Evolutionary conservation across 1,140 invertebrate species (phyloP).

Genomic region (Bombus terrestris): DNA sequence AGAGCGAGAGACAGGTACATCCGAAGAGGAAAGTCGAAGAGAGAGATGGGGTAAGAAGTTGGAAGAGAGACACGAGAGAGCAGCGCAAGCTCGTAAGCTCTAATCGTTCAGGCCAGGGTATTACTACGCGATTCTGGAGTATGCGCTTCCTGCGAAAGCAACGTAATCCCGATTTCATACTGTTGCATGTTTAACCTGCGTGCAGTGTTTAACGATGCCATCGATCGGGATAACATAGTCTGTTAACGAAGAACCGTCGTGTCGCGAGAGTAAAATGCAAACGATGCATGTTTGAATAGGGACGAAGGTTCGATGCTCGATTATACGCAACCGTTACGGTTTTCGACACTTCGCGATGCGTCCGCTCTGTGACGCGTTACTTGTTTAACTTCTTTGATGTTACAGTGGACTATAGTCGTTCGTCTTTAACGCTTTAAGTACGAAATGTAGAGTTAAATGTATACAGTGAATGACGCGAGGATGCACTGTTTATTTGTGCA

Average conservation of each 20-base stretch:
- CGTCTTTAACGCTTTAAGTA: no score
- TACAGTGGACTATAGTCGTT: no score
- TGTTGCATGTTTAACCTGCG: conserved; percentile 50
- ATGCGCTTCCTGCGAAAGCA: conserved; percentile 38
- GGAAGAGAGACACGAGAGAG: neutral
- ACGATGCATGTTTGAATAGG: conserved; percentile 43
- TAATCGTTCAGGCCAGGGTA: conserved; percentile 32
- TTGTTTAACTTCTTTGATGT: neutral
- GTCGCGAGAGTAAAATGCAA: conserved; percentile 46
- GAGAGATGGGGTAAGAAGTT: neutral
- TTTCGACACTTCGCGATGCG: conserved; percentile 5
- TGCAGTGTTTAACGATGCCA: conserved; percentile 53
- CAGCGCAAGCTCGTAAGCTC: conserved; percentile 46
- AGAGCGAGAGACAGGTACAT: neutral
- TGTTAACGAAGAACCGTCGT: conserved; percentile 54
- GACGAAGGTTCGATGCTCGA: conserved; percentile 28
- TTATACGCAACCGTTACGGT: conserved; percentile 19
- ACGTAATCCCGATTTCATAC: conserved; percentile 57
- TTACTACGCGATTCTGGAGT: conserved; percentile 49
- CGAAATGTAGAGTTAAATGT: no score
- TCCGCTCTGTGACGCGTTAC: neutral
- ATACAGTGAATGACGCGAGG: no score
- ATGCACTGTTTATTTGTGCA: no score
- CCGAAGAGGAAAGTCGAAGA: neutral
- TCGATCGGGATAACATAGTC: conserved; percentile 52